A percentile compares a stretch with the other conserved stretches of the same genome.
Conservation (phyloP, 2,113 vertebrate species). For the Lutjanus erythropterus region DNA sequence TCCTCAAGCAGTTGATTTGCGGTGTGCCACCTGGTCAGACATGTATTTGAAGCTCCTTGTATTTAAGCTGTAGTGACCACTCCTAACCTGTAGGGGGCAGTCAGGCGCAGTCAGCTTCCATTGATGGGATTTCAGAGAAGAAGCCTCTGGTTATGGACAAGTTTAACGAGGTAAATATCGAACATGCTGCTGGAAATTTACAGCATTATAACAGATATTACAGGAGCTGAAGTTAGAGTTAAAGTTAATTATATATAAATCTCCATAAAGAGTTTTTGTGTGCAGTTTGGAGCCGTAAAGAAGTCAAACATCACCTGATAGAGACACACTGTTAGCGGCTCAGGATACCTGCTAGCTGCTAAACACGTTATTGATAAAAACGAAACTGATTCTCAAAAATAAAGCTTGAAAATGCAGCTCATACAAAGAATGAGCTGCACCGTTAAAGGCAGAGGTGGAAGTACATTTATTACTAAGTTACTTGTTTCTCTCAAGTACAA, state of each 20-base stretch:
- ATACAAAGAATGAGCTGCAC: background rate
- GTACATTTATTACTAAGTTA: no score
- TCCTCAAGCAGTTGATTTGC: no score
- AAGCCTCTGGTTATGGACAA: slow-evolving; percentile 44
- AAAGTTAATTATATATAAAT: background rate
- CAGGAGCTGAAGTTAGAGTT: background rate
- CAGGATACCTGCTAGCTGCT: background rate
- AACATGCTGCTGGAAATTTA: no score
- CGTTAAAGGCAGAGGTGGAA: no score
- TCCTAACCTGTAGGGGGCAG: slow-evolving; percentile 46
- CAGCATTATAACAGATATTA: background rate
- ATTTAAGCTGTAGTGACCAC: slow-evolving; percentile 15
- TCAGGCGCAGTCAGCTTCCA: accelerated
- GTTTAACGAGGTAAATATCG: slow-evolving; percentile 66
- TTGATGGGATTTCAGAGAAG: background rate
- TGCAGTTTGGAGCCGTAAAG: background rate
- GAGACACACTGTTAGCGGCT: background rate
- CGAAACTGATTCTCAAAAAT: no score
- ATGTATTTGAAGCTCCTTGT: no score
- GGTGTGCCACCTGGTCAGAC: no score
- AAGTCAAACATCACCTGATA: background rate
- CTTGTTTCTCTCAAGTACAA: no score
- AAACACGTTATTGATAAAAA: no score
- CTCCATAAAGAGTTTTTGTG: no score
- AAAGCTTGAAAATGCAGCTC: background rate